Percentiles rank a stretch among this genome's conserved stretches.
These are phyloP conservation scores for Loriculus beryllinus DNA, from an alignment of 2,797 vertebrate genomes.

Conservation along the genomic window DNA sequence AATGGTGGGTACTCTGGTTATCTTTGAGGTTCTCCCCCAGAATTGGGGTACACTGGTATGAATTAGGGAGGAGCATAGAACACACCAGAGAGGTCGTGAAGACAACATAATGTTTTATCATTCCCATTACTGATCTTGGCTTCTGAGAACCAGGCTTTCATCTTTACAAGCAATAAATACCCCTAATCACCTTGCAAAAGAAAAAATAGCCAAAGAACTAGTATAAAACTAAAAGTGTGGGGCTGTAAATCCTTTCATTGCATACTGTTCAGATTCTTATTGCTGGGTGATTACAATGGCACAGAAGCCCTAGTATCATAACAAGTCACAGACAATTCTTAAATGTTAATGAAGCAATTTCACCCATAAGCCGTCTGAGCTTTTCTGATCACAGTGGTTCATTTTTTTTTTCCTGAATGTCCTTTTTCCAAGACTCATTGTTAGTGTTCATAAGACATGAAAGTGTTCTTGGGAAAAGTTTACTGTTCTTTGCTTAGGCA, in stretches of 20 bases:
- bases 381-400: neutral
- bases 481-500: neutral
- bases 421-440: neutral
- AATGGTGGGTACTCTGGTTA: neutral
- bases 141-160: neutral
- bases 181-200: neutral
- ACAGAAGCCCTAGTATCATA: neutral
- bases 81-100: neutral
- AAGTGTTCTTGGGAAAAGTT: neutral
- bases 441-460: neutral
- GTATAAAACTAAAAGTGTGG: neutral
- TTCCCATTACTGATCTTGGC: neutral
- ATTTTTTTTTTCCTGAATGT: neutral
- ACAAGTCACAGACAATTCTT: neutral
- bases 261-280: neutral
- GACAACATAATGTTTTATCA: neutral
- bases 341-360: neutral
- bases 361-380: neutral
- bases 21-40: neutral
- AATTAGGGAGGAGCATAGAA: neutral
- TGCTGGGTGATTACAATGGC: neutral
- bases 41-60: neutral
- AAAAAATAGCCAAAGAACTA: neutral
- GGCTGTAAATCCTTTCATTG: neutral
- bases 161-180: neutral